A percentile compares a stretch with the other conserved stretches of the same genome.
Evolutionary conservation across 1,140 invertebrate genomes (phyloP).

Genomic region (Platyura marginata): DNA sequence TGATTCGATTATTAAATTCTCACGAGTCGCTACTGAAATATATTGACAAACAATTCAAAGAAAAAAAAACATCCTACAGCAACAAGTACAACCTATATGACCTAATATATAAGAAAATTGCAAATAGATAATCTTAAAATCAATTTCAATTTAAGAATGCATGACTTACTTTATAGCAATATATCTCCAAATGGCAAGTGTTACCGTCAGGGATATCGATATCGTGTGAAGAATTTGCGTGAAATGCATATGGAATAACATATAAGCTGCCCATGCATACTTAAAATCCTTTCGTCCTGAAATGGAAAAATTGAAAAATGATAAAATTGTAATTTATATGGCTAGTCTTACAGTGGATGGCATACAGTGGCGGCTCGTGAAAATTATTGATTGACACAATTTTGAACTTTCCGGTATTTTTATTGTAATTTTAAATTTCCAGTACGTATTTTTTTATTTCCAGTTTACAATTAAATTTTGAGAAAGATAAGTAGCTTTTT

Average conservation of each 20-base stretch:
- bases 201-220: conserved; percentile 71
- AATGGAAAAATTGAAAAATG: conserved; percentile 5
- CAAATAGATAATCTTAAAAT: no score
- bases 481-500: no score
- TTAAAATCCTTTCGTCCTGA: conserved; percentile 32
- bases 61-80: no score
- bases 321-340: not conserved
- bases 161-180: conserved; percentile 20
- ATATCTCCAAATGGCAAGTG: conserved; percentile 43
- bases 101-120: no score
- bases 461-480: no score
- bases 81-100: no score
- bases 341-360: no score
- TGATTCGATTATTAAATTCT: not conserved
- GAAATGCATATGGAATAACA: conserved; percentile 65
- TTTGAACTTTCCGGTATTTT: no score
- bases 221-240: conserved; percentile 64
- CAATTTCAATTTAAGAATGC: not conserved
- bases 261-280: conserved; percentile 48
- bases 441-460: no score
- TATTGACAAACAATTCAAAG: not conserved
- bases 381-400: no score
- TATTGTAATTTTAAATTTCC: no score
- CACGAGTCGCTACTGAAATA: not conserved
- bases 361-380: no score